Evolutionary conservation across 2,797 vertebrate species (phyloP), one percentile per base, ranked within the genome.

Genomic region (Sebastes kiyomatsui): DNA sequence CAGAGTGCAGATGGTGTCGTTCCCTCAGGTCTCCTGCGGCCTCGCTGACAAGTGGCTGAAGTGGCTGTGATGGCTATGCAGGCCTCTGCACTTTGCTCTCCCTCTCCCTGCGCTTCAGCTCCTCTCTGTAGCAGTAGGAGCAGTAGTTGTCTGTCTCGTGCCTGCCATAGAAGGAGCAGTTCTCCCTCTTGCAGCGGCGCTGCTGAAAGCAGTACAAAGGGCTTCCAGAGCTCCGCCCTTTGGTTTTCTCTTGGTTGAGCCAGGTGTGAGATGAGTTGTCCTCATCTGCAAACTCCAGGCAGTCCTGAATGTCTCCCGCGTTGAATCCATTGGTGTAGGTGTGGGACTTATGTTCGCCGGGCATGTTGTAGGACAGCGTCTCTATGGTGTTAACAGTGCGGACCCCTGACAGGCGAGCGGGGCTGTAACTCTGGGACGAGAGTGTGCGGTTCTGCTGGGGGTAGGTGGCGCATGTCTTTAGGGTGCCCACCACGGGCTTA

Each of bases 101-200:
- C 82, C 95, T 95, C 94, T 98, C 98, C 93, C 97, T 97, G 92
- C 97, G 97, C 87, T 97, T 97, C 76, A 99, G 90, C 95, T 99
- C 98, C 95, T 99, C 99, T 81, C 97, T 97, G 95, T 97, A 99
- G 96, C 99, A 99, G 95, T 97, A 99, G 68, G 99, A 99, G 92
- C 99, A 99, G 94, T 96, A 98, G 96, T 97, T 97, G 85, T 99
- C 98, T 42, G 99, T 99, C 95, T 99, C 99, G 0, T 97, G 96
- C 81, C 98, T 96, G 25, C 99, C 98, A 30, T 99, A 99, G 94
- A 99, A 99, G 87, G 99, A 98, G 89, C 99, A 99, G 95, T 98
- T 98, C 88, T 99, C 98, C 89, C 97, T 97, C 95, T 96, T 98
- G 93, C 99, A 99, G 90, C 97, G 97, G 91, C 96, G 97, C 95